A percentile compares a stretch with the other conserved stretches of the same genome.
Evolutionary conservation across 2,888 invertebrate species (phyloP).

Genomic region (Melanotus villosus): DNA sequence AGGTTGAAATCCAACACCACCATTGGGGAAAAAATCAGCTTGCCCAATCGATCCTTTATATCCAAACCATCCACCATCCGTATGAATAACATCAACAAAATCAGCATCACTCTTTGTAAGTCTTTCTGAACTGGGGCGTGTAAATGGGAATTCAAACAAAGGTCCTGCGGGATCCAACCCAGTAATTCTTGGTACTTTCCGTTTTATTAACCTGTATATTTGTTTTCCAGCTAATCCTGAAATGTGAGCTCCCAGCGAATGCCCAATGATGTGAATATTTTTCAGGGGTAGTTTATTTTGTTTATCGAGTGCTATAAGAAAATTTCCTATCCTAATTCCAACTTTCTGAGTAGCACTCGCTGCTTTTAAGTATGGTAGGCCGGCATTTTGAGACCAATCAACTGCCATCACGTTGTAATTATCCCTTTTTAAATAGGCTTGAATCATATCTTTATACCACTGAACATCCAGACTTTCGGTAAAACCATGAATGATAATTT

Average conservation of each 20-base stretch:
- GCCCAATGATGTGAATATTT: slow-evolving; percentile 60
- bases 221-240: slow-evolving; percentile 60
- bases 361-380: slow-evolving; percentile 59
- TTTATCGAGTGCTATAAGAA: slow-evolving; percentile 51
- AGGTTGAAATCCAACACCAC: slow-evolving; percentile 71
- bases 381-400: slow-evolving; percentile 68
- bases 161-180: slow-evolving; percentile 73
- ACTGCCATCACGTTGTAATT: slow-evolving; percentile 70
- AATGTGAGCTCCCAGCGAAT: slow-evolving; percentile 63
- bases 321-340: slow-evolving; percentile 58
- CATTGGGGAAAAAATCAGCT: slow-evolving; percentile 74
- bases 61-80: slow-evolving; percentile 72
- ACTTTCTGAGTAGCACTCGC: slow-evolving; percentile 55
- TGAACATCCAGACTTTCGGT: slow-evolving; percentile 63
- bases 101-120: slow-evolving; percentile 71
- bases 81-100: slow-evolving; percentile 76
- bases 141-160: slow-evolving; percentile 64
- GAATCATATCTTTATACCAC: slow-evolving; percentile 62
- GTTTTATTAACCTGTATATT: slow-evolving; percentile 44
- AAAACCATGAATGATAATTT: slow-evolving; percentile 70
- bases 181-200: slow-evolving; percentile 66
- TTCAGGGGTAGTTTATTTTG: slow-evolving; percentile 38
- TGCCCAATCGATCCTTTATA: slow-evolving; percentile 67
- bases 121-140: slow-evolving; percentile 65
- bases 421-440: slow-evolving; percentile 65